Evolutionary conservation across 2,888 invertebrate species (phyloP).

Genomic region (Parascotia fuliginaria): DNA sequence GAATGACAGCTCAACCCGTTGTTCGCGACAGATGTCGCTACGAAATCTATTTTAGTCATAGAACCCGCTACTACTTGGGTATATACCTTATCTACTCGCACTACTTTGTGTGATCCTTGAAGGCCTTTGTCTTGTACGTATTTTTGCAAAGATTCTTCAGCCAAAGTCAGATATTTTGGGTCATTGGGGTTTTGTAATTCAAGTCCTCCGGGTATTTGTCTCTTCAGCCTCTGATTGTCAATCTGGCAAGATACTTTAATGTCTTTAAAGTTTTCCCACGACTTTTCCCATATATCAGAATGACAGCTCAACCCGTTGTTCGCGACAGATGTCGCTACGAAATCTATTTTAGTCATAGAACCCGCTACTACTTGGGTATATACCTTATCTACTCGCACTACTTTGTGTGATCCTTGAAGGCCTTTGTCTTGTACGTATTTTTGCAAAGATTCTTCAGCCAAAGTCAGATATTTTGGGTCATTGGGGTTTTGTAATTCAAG

Average conservation of each 20-base stretch:
- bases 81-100: constrained; percentile 26
- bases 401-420: too few species aligned
- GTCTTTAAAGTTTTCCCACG: constrained; percentile 38
- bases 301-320: too few species aligned
- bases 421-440: too few species aligned
- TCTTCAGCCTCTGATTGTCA: background rate
- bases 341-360: too few species aligned
- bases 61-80: constrained; percentile 22
- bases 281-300: constrained; percentile 46
- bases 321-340: too few species aligned
- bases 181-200: background rate
- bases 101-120: constrained; percentile 17
- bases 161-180: background rate
- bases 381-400: too few species aligned
- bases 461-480: too few species aligned
- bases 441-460: too few species aligned
- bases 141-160: background rate
- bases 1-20: too few species aligned
- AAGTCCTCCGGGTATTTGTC: constrained; percentile 1
- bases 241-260: background rate
- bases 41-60: background rate
- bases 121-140: background rate
- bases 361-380: too few species aligned
- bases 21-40: background rate
- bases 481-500: too few species aligned